A percentile compares a stretch with the other conserved stretches of the same genome.
Conservation (phyloP, 92 coral and sea anemone genomes). For the Phenganax subtilis region DNA sequence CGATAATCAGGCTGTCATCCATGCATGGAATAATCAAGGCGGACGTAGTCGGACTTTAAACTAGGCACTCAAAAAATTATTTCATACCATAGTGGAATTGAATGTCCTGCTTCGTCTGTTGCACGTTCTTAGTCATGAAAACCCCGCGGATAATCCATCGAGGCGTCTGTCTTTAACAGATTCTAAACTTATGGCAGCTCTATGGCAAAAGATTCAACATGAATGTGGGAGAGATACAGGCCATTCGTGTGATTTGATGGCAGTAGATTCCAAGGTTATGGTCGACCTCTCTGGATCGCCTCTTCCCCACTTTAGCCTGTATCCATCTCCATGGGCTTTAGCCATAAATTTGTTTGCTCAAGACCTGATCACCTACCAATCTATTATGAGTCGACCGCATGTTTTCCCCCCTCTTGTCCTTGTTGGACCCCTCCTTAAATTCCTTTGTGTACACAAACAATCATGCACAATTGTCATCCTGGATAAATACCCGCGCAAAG, state of each 20-base stretch:
- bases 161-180: conserved; percentile 32
- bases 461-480: not conserved
- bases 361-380: not conserved
- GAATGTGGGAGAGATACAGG: conserved; percentile 37
- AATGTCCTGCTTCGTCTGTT: conserved; percentile 30
- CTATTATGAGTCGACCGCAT: not conserved
- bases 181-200: conserved; percentile 17
- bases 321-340: not conserved
- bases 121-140: too few species aligned
- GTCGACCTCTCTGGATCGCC: not conserved
- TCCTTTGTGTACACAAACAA: too few species aligned
- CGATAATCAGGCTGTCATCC: too few species aligned
- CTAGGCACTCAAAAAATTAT: conserved; percentile 21
- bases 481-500: conserved; percentile 7
- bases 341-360: conserved; percentile 5
- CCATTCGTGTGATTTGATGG: not conserved
- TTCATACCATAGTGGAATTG: conserved; percentile 23
- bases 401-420: conserved; percentile 1
- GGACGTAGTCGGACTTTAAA: conserved; percentile 21
- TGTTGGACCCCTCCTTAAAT: not conserved
- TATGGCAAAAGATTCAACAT: conserved; percentile 33
- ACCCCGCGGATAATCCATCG: too few species aligned
- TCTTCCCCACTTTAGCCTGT: not conserved
- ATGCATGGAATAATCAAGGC: too few species aligned
- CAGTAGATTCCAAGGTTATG: not conserved